Evolutionary conservation across 2,113 vertebrate genomes (phyloP), one percentile per base, ranked within the genome.

Genomic region (Callopanchax toddi): DNA sequence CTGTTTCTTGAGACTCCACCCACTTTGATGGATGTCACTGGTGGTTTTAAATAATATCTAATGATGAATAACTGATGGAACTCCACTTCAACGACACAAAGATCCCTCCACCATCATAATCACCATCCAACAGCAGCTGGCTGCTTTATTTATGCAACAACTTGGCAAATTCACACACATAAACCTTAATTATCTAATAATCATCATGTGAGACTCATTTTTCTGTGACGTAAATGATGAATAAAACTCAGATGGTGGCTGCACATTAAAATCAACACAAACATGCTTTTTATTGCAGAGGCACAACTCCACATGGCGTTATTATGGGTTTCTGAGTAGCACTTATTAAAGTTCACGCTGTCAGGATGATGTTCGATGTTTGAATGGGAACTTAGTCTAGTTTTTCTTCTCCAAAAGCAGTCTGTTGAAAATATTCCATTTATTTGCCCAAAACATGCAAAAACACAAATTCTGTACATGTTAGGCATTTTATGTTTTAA

Each of bases 81-180:
- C n/a, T n/a, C n/a, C n/a, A n/a, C n/a, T n/a, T n/a, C n/a, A n/a
- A n/a, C n/a, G 29, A 32, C 29, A 32, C 25, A 43, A 26, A 65
- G 54, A n/a, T n/a, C n/a, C n/a, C n/a, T 5, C 21, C 39, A 2
- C 46, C 32, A n/a, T 71, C 44, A 29, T 10, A 22, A 61, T 11
- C 12, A 53, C 52, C 81, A 25, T 53, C 49, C 50, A 74, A 50
- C 42, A 65, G 36, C 76, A 81, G 49, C 71, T 69, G 81, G 55
- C 68, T 59, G 62, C 53, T n/a, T 71, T 56, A 79, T 66, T 74
- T 68, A 71, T 64, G 55, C 40, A 72, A 15, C 56, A 45, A 50
- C 44, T 59, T 45, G 9, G 22, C 20, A 26, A 53, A 61, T 50
- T 37, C 49, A 55, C 58, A 51, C 5, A 51, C 23, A 26, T 37